Base-by-base conservation (phyloP, 2,113 vertebrate species). In the Nerophis ophidion region DNA sequence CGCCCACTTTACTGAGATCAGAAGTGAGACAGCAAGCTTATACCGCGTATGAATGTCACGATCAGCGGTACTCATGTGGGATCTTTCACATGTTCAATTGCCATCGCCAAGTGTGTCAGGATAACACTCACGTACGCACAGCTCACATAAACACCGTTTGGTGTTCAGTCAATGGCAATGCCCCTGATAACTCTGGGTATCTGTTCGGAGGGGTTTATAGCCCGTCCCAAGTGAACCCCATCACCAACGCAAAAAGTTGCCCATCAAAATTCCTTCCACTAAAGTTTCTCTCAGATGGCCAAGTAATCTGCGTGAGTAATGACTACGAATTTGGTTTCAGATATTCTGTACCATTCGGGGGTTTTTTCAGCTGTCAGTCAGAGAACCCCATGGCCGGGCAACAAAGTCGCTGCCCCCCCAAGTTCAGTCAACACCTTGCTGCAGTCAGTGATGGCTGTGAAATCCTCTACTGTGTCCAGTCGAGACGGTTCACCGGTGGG, bases 181-280 rank as follows among this genome's bases (percentile, higher is more conserved):
- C 70, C 0, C 64, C 88, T 0, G 68, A 81, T 2, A 72, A 86
- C 0, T 89, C 84, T 0, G 92, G 95, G 0, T 92, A 91, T 56
- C 91, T 97, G 26, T 98, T 98, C 15, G 96, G 94, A 0, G 96
- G 94, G 0, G 66, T 96, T 6, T 98, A 92, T 70, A 89, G 78
- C 3, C 15, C 76, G 3, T 88, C 72, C 11, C 72, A 83, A 0
- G 12, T 83, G 52, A 98, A 98, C 65, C 85, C 90, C 2, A 0
- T 93, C n/a, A 97, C 92, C 0, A 86, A 92, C 8, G 72, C 87
- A 3, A 92, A 88, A 79, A 89, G 88, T 0, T 98, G 95, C 13
- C 94, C 96, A 0, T 46, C 81, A 0, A 64, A 80, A 0, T 93
- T 87, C 12, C 78, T 91, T 26, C 69, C 86, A 0, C 1, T 91